Evolutionary conservation across 2,113 vertebrate species (phyloP).

Genomic region (Baryphthengus martii): DNA sequence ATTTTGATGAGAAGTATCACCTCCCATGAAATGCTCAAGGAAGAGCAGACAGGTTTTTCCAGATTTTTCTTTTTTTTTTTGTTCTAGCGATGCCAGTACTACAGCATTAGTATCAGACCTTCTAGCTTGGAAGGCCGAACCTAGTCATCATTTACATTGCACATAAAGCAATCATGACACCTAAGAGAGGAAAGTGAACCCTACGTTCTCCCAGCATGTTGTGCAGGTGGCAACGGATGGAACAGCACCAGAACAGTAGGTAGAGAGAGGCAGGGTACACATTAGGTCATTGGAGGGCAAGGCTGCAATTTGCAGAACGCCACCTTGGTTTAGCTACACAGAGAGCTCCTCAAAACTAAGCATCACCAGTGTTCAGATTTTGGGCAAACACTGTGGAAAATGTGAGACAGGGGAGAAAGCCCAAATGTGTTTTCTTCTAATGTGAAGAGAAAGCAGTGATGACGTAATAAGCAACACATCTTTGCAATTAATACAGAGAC

Average conservation of each 20-base stretch:
- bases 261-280: background rate
- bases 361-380: background rate
- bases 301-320: background rate
- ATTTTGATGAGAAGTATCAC: background rate
- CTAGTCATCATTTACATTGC: background rate
- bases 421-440: background rate
- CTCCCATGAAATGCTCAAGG: background rate
- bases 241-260: too few relatives aligned
- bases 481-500: background rate
- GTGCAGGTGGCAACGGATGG: background rate
- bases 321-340: background rate
- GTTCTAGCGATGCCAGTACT: background rate
- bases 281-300: background rate
- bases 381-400: background rate
- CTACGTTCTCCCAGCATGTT: background rate
- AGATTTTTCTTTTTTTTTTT: background rate
- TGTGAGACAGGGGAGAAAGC: accelerated
- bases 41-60: background rate
- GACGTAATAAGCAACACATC: background rate
- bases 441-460: background rate
- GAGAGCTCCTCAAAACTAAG: background rate
- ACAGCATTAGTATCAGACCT: background rate
- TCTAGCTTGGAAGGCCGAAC: background rate
- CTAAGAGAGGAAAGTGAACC: background rate
- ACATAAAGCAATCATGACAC: background rate